Evolutionary conservation across 2,797 vertebrate species (phyloP).

Genomic region (Acrossocheilus fasciatus): DNA sequence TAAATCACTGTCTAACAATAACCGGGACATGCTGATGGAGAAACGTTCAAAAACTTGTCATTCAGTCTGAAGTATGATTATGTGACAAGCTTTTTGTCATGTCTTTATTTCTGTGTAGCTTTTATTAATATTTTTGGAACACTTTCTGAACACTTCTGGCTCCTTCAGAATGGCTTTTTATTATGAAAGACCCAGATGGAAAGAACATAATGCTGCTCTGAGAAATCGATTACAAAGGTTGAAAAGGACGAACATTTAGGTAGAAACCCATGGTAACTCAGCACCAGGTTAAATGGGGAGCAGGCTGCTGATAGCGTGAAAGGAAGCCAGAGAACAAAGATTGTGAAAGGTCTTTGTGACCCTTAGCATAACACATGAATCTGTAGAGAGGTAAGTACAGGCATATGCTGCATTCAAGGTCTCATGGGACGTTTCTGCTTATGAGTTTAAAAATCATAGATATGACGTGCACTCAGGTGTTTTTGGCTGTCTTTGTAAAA

Average conservation of each 20-base stretch:
- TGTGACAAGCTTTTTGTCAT: constrained; percentile 1
- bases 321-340: background rate
- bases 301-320: constrained; percentile 1
- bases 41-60: constrained; percentile 10
- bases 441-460: background rate
- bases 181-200: background rate
- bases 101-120: background rate
- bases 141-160: constrained; percentile 17
- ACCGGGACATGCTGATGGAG: background rate
- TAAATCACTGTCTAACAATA: constrained; percentile 46
- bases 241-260: constrained; percentile 22
- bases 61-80: background rate
- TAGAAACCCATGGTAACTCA: background rate
- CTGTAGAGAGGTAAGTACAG: background rate
- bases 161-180: background rate
- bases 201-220: constrained; percentile 22
- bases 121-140: constrained; percentile 19
- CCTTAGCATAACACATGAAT: background rate
- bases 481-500: background rate
- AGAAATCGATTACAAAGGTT: constrained; percentile 28
- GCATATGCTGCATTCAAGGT: background rate
- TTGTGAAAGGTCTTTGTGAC: background rate
- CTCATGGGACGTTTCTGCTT: background rate
- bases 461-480: background rate
- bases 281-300: constrained; percentile 14